Conservation (phyloP, 2,797 vertebrate species). For the Bradypodion pumilum region DNA sequence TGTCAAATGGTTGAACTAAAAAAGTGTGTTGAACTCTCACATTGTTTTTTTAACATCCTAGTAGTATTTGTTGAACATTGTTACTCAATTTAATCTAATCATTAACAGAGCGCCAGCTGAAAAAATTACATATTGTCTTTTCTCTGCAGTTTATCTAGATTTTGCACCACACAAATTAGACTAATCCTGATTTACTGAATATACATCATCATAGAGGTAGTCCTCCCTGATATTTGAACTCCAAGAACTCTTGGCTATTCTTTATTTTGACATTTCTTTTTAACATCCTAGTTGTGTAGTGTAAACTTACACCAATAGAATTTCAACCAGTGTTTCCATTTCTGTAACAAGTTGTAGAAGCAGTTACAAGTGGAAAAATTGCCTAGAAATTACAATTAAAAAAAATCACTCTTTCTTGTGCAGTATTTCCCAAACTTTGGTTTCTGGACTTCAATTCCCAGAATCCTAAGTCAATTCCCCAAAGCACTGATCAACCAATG, state of each 20-base stretch:
- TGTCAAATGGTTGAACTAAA: constrained; percentile 3
- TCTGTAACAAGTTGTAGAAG: neutral
- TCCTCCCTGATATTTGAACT: neutral
- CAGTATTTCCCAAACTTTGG: too few species aligned
- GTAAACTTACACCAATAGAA: too few species aligned
- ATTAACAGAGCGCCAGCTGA: constrained; percentile 42
- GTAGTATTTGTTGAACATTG: constrained; percentile 54
- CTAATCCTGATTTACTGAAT: neutral
- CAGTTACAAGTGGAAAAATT: neutral
- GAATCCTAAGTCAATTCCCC: too few species aligned
- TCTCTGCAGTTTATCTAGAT: neutral
- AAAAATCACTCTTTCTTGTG: neutral
- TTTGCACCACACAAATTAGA: neutral
- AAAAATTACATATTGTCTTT: constrained; percentile 29
- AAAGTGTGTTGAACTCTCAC: constrained; percentile 33
- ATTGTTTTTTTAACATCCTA: constrained; percentile 21
- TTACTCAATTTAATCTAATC: constrained; percentile 61
- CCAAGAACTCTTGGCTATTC: neutral
- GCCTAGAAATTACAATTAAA: neutral
- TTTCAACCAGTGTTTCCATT: neutral
- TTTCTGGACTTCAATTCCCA: too few species aligned
- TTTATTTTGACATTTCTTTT: neutral
- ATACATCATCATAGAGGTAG: neutral
- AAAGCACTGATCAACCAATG: too few species aligned
- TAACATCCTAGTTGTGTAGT: too few species aligned